Evolutionary conservation across 2,113 vertebrate species (phyloP), one percentile per base, ranked within the genome.

Genomic region (Pseudolaguvia tuberculata): DNA sequence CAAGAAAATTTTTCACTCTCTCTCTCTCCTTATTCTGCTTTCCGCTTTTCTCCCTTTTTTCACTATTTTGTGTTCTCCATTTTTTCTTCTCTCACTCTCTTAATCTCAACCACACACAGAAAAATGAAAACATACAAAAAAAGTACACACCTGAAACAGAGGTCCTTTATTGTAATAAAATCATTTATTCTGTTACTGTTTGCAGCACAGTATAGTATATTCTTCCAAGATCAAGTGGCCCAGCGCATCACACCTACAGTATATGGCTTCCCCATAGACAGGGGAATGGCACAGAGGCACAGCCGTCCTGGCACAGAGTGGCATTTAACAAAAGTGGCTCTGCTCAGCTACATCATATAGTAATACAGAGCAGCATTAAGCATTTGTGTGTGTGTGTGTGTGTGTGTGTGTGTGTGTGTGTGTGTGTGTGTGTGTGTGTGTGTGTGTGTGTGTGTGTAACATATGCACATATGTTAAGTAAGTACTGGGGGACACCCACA

Each of bases 181-280:
- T 81, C 79, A 88, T 82, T 89, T 86, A 85, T 88, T 88, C 84
- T 80, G 77, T 87, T 86, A 72, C 83, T 87, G 83, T 84, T 87
- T 75, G 79, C 80, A 83, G 83, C 87, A 87, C 88, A 87, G 83
- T 87, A 88, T 87, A 84, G 73, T 88, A 86, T 86, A 83, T 87
- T 88, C 85, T 45, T 62, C 72, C 84, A 75, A 77, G 73, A 76
- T 81, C 42, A 80, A 86, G 76, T 73, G 78, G 72, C 83, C 72
- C 70, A 72, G 75, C 70, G 48, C 76, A 48, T 70, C 71, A 67
- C 77, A 70, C 72, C 71, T 21, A 42, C 39, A 42, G 39, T 42
- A 39, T 72, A 71, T 79, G 78, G 67, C 71, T 79, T 72, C 75
- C 62, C 80, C 45, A 50, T 47, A 53, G 50, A 75, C 56, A 68